Percentiles rank a stretch among this genome's conserved stretches.
Evolutionary conservation across 1,140 invertebrate genomes (phyloP).

Genomic region (Ctenoplectra terminalis): DNA sequence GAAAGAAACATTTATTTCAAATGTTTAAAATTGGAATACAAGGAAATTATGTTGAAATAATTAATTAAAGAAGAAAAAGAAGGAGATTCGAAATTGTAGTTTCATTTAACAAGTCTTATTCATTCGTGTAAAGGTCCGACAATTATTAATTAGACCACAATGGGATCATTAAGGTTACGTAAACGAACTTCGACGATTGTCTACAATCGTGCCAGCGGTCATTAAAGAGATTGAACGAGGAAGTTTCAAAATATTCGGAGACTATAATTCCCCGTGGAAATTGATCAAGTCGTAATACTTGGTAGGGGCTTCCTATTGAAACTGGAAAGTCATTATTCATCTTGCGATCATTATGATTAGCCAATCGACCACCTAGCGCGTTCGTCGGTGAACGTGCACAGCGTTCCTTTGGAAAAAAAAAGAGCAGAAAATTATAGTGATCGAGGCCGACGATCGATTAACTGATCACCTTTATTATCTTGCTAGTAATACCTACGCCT

Average conservation of each 20-base stretch:
- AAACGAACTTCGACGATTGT: background rate
- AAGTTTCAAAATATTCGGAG: conserved; percentile 43
- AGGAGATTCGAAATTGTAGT: background rate
- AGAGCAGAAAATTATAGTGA: conserved; percentile 65
- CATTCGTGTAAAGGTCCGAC: background rate
- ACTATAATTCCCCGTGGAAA: conserved; percentile 29
- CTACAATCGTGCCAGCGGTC: background rate
- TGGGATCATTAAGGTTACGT: background rate
- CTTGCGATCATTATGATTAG: conserved; percentile 61
- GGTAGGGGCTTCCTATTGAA: conserved; percentile 38
- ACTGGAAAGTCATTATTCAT: conserved; percentile 56
- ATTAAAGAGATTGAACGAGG: background rate
- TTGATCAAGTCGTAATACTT: conserved; percentile 36
- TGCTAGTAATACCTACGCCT: conserved; percentile 41
- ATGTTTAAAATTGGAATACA: background rate
- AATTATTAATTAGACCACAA: background rate
- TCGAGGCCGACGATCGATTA: conserved; percentile 53
- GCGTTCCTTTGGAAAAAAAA: background rate
- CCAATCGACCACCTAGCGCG: conserved; percentile 50
- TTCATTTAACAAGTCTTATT: background rate
- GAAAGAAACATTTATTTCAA: background rate
- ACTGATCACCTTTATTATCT: conserved; percentile 57
- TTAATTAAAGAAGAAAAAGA: background rate
- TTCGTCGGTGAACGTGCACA: background rate
- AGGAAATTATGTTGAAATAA: background rate